phyloP scores from a whole-genome alignment of 1,140 invertebrate species.

The Cherax destructor region DNA sequence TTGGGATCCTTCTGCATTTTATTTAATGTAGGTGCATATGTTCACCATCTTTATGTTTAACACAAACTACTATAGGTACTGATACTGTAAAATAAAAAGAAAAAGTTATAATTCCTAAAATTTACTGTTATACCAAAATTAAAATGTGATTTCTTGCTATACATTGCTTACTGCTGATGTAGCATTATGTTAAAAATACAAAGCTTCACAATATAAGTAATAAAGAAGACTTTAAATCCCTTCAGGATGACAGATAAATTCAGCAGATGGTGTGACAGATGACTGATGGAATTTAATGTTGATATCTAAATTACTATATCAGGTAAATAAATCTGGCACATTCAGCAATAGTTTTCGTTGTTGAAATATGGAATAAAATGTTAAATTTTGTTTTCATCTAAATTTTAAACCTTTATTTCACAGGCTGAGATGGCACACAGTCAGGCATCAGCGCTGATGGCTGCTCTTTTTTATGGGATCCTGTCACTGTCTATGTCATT shows the following conservation, averaged over 20 bases:
- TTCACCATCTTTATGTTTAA: too few species aligned
- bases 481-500: slow-evolving; percentile 77
- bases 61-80: too few species aligned
- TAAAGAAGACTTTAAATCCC: not conserved
- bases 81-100: too few species aligned
- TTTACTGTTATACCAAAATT: too few species aligned
- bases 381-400: not conserved
- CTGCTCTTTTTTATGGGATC: slow-evolving; percentile 76
- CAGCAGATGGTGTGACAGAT: not conserved
- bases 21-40: too few species aligned
- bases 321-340: not conserved
- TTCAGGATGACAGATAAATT: not conserved
- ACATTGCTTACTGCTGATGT: not conserved
- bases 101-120: too few species aligned
- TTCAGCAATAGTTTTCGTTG: not conserved
- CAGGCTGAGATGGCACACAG: not conserved
- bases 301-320: not conserved
- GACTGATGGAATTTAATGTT: too few species aligned
- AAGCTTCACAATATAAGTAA: too few species aligned
- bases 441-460: slow-evolving; percentile 65
- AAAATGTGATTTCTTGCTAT: not conserved
- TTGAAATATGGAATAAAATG: not conserved
- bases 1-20: too few species aligned
- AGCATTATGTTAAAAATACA: too few species aligned
- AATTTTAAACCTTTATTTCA: not conserved